These are phyloP conservation scores for Megamerina dolium DNA, from an alignment of 2,888 invertebrate genomes.

Conservation along the genomic window DNA sequence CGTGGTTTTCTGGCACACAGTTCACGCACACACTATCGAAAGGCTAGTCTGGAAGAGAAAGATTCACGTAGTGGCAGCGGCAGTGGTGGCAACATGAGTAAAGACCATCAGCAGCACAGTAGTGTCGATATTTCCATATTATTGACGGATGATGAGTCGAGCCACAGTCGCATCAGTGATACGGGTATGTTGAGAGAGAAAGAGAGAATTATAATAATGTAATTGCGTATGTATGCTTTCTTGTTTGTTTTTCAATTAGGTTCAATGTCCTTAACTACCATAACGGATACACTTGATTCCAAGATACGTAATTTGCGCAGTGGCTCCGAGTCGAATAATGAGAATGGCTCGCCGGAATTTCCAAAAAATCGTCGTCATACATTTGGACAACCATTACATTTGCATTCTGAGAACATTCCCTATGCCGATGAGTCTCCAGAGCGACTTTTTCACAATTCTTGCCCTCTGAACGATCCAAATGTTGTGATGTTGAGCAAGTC, in stretches of 20 bases:
- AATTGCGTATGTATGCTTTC: not conserved
- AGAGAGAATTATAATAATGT: not conserved
- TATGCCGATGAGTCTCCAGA: conserved; percentile 66
- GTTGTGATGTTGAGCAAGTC: conserved; percentile 36
- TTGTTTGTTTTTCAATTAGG: conserved; percentile 53
- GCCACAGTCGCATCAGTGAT: conserved; percentile 44
- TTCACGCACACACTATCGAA: conserved; percentile 28
- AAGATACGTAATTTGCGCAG: conserved; percentile 70
- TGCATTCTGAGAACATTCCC: conserved; percentile 59
- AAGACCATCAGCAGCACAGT: conserved; percentile 36
- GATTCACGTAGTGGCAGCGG: conserved; percentile 34
- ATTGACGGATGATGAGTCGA: conserved; percentile 45
- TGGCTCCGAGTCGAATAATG: conserved; percentile 59
- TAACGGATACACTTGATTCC: conserved; percentile 79
- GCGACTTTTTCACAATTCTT: conserved; percentile 41
- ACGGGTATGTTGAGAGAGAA: conserved; percentile 36
- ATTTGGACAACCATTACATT: conserved; percentile 43
- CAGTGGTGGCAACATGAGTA: conserved; percentile 27
- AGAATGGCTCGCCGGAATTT: conserved; percentile 48
- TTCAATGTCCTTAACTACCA: conserved; percentile 74
- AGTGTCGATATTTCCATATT: conserved; percentile 44
- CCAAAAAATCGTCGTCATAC: conserved; percentile 42
- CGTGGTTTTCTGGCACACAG: conserved; percentile 15
- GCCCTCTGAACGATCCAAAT: conserved; percentile 32
- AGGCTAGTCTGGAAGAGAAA: conserved; percentile 40